These are phyloP conservation scores for Microplitis mediator DNA, from an alignment of 1,140 invertebrate species.

Conservation along the genomic window DNA sequence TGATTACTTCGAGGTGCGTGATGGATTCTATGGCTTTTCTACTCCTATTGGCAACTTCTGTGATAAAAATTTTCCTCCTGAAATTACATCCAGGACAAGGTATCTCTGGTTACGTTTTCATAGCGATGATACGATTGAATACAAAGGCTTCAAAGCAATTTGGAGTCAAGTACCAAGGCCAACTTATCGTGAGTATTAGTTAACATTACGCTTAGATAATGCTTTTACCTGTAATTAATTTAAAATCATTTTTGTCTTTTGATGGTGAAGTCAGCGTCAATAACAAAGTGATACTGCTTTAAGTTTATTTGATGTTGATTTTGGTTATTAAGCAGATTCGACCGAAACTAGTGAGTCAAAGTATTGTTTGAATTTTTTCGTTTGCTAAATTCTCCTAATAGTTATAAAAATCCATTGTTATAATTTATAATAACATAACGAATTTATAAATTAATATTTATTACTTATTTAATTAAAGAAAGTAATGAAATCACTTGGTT, in stretches of 20 bases:
- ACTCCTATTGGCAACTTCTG: conserved; percentile 73
- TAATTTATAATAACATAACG: no score
- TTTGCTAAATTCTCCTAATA: no score
- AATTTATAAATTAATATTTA: no score
- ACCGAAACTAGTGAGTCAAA: no score
- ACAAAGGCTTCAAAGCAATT: conserved; percentile 80
- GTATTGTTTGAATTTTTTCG: no score
- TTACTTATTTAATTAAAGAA: no score
- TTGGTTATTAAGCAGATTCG: no score
- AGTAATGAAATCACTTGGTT: no score
- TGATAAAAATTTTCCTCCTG: conserved; percentile 77
- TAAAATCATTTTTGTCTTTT: no score
- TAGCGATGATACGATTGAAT: conserved; percentile 85
- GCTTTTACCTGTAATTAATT: neutral
- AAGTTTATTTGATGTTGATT: neutral
- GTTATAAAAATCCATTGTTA: no score
- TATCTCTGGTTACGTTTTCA: conserved; percentile 85
- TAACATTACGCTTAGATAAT: neutral
- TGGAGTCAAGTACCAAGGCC: conserved; percentile 70
- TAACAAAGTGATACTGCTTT: no score
- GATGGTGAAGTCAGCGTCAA: no score
- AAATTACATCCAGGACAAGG: conserved; percentile 76
- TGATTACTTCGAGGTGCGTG: conserved; percentile 83
- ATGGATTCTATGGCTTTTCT: conserved; percentile 87
- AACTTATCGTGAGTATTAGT: conserved; percentile 55